phyloP scores from a whole-genome alignment of 2,888 invertebrate genomes.

The Heliconius ethilla region DNA sequence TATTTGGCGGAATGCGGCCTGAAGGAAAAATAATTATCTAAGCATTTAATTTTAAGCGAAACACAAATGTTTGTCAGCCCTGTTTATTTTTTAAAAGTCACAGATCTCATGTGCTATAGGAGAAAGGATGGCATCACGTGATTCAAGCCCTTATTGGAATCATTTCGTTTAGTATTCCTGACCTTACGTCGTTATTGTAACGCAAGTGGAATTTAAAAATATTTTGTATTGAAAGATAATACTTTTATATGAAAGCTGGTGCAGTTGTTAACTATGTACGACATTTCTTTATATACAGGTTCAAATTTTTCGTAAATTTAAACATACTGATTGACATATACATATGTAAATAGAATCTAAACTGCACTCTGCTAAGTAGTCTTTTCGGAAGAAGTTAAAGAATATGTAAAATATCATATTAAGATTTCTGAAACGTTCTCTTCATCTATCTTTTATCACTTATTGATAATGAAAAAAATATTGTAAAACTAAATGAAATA shows the following conservation, averaged over 20 bases:
- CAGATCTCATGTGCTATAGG: conserved; percentile 26
- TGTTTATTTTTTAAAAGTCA: conserved; percentile 17
- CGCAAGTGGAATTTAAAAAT: conserved; percentile 20
- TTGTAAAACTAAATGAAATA: background rate
- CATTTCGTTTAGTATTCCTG: conserved; percentile 18
- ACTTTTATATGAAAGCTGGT: background rate
- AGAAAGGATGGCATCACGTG: conserved; percentile 31
- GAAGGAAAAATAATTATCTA: too few relatives aligned
- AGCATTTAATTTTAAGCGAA: too few relatives aligned
- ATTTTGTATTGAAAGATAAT: background rate
- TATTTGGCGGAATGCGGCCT: too few relatives aligned
- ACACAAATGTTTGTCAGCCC: conserved; percentile 1
- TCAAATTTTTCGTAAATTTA: background rate
- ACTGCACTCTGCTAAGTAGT: too few relatives aligned
- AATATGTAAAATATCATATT: background rate
- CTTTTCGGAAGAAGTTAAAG: background rate
- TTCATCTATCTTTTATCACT: background rate
- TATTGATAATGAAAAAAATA: background rate
- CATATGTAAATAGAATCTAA: background rate
- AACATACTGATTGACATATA: background rate
- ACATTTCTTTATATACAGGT: background rate
- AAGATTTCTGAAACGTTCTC: background rate
- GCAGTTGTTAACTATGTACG: background rate
- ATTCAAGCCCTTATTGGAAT: conserved; percentile 26
- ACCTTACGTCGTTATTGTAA: conserved; percentile 12